Conservation (phyloP, 2,888 invertebrate genomes). For the Patella ulyssiponensis region DNA sequence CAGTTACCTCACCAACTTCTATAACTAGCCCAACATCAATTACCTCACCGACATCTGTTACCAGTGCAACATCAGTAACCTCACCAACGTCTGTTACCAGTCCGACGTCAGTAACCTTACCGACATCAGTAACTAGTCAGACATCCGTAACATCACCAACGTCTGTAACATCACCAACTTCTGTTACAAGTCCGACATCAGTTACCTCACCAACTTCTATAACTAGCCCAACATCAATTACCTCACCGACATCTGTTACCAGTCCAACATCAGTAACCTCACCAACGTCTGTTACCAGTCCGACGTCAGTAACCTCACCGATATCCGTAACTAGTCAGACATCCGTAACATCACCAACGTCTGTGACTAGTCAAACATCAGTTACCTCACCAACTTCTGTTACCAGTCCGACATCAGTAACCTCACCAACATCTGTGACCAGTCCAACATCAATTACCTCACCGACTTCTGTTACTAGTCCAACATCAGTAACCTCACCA, state of each 20-base stretch:
- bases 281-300: not conserved
- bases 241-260: not conserved
- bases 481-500: not conserved
- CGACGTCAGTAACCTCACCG: not conserved
- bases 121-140: too few species aligned
- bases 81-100: too few species aligned
- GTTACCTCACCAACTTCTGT: not conserved
- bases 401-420: not conserved
- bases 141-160: too few species aligned
- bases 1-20: too few species aligned
- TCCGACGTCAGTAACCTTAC: too few species aligned
- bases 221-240: not conserved
- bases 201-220: too few species aligned
- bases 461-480: not conserved
- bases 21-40: too few species aligned
- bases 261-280: not conserved
- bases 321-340: not conserved
- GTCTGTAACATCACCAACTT: too few species aligned
- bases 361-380: not conserved
- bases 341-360: not conserved
- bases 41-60: too few species aligned
- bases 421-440: not conserved
- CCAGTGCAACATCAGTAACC: too few species aligned
- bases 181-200: too few species aligned
- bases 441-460: not conserved